Base-by-base conservation (phyloP, 2,888 invertebrate species). In the Phytoseiulus persimilis region DNA sequence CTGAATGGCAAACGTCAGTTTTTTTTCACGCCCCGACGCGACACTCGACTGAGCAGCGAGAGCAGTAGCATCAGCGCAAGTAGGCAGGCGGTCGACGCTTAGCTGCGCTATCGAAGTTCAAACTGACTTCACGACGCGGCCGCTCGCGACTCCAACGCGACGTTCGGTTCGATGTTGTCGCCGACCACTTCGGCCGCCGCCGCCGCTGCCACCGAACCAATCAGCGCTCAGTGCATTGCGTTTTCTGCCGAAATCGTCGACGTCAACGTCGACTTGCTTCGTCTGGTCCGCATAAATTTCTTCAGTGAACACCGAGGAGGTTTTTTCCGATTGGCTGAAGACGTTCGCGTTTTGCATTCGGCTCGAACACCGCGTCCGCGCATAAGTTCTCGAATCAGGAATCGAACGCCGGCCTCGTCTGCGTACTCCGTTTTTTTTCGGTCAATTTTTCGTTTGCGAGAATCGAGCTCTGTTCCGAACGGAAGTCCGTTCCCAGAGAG, bases 201-300 rank as follows among this genome's bases (percentile, higher is more conserved):
- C 65, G 65, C 9, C 46, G 46, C 46, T 46, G 9, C 23, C 65
- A 28, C 5, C 65, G 65, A 65, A 65, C 65, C 65, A 65, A 65
- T 65, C 65, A 65, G 65, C 14, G 28, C 65, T 65, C 65, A 65
- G 65, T 65, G 23, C 65, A 23, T 65, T 65, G 65, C 65, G 65
- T 65, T 65, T 65, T 65, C 65, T 65, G 65, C 65, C 65, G 65
- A 65, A 65, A 65, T 65, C 65, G 65, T 65, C 65, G 65, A 65
- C 65, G 65, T 65, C 65, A 65, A 28, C 65, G 65, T 65, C 65
- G 65, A 65, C 65, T 65, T 28, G 65, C 23, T 65, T 65, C 65
- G 65, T 65, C 65, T 65, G 65, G 65, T 65, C 9, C 65, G 65
- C 65, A 65, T 65, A 65, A 65, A 65, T 65, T 65, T 65, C 23